Evolutionary conservation across 92 coral and sea anemone genomes (phyloP).

Genomic region (Ricordea florida): DNA sequence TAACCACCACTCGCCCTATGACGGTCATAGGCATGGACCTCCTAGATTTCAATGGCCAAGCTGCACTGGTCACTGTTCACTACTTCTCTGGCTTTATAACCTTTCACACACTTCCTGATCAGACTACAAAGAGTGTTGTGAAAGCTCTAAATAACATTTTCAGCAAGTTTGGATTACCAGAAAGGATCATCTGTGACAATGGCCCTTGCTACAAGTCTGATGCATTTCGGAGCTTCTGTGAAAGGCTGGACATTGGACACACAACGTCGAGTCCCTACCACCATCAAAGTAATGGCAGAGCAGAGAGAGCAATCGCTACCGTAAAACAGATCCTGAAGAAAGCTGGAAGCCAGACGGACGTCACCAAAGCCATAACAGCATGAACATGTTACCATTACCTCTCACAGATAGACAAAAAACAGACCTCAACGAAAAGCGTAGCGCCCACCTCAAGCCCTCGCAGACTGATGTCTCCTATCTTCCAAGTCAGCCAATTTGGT

Average conservation of each 20-base stretch:
- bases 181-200: slow-evolving; percentile 48
- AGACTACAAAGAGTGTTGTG: slow-evolving; percentile 22
- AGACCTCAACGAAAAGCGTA: slow-evolving; percentile 45
- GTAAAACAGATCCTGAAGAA: slow-evolving; percentile 40
- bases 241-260: slow-evolving; percentile 50
- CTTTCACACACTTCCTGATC: background rate
- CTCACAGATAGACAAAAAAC: no score
- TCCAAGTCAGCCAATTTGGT: slow-evolving; percentile 49
- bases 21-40: slow-evolving; percentile 59
- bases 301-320: slow-evolving; percentile 30
- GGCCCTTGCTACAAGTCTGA: slow-evolving; percentile 51
- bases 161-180: slow-evolving; percentile 52
- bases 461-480: slow-evolving; percentile 23
- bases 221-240: slow-evolving; percentile 31
- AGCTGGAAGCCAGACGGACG: slow-evolving; percentile 25
- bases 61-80: slow-evolving; percentile 57
- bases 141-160: slow-evolving; percentile 32
- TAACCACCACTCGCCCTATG: slow-evolving; percentile 71
- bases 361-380: slow-evolving; percentile 46
- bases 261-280: slow-evolving; percentile 47
- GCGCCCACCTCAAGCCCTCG: slow-evolving; percentile 51
- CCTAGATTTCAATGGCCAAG: slow-evolving; percentile 37
- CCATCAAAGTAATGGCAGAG: no score
- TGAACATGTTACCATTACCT: no score
- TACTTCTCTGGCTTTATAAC: slow-evolving; percentile 58